These are phyloP conservation scores for Acleris emargana DNA, from an alignment of 2,888 invertebrate genomes.

Conservation along the genomic window DNA sequence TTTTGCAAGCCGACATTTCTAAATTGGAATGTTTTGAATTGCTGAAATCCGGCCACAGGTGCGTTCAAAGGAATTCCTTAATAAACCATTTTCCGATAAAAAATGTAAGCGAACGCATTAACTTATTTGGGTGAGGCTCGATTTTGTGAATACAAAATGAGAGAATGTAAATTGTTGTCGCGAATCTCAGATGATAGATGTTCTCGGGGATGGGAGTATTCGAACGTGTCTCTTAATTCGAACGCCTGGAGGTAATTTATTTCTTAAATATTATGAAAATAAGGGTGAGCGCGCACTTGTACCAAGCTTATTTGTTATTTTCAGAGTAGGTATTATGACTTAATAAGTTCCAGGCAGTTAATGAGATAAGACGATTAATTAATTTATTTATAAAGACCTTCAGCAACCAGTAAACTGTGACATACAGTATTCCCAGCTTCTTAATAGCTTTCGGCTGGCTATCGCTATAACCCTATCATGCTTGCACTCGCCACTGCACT, in stretches of 20 bases:
- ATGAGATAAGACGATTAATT: not conserved
- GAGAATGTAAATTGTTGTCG: constrained; percentile 31
- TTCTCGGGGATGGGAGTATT: constrained; percentile 15
- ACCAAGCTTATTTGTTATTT: too few relatives aligned
- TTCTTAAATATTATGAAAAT: constrained; percentile 18
- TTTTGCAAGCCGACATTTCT: constrained; percentile 47
- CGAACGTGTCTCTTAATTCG: constrained; percentile 29
- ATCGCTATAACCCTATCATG: too few relatives aligned
- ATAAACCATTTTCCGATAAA: constrained; percentile 56
- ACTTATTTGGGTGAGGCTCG: constrained; percentile 33
- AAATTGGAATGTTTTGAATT: constrained; percentile 66
- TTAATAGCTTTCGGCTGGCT: too few relatives aligned
- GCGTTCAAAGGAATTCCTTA: constrained; percentile 57
- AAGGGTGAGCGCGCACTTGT: not conserved
- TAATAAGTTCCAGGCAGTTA: too few relatives aligned
- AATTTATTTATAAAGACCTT: not conserved
- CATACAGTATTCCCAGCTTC: too few relatives aligned
- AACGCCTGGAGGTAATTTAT: constrained; percentile 11
- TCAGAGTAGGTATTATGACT: too few relatives aligned
- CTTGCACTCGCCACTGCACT: too few relatives aligned
- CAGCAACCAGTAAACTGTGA: too few relatives aligned
- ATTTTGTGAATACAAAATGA: constrained; percentile 29
- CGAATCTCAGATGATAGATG: constrained; percentile 22
- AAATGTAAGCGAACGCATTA: constrained; percentile 39
- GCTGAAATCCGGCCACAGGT: constrained; percentile 58